Base-by-base conservation (phyloP, 2,888 invertebrate genomes). In the Caenorhabditis sp. region DNA sequence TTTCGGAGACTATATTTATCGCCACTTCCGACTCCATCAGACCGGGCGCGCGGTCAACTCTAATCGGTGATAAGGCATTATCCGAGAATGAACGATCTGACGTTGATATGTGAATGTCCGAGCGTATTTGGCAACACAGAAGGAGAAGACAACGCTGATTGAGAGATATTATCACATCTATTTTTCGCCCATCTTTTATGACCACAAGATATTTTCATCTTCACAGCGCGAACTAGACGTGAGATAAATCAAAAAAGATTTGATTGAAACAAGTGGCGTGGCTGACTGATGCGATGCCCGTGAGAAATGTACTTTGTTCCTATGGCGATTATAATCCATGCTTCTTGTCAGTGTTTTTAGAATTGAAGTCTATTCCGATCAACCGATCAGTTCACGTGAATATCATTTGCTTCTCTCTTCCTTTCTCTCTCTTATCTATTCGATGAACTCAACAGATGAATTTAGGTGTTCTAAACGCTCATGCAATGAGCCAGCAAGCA, bases 31-130 rank as follows among this genome's bases (percentile, higher is more conserved):
- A n/a, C n/a, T n/a, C n/a, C n/a, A n/a, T n/a, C n/a, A n/a, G n/a
- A n/a, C n/a, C n/a, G n/a, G n/a, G n/a, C 41, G 41, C 41, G 41
- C 41, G n/a, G 41, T 15, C 17, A n/a, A 41, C 15, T 41, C 41
- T 20, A 41, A 17, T 17, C 22, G 27, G 30, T 30, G 48, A 48
- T 48, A 26, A 27, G 3, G 9, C n/a, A n/a, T 4, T 46, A 30
- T 27, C 48, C 48, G 48, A 48, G 48, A 46, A 46, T 24, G 27
- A 30, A 15, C 15, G 9, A 30, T 27, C 8, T 15, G 48, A 27
- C 13, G 46, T 30, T 30, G 48, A 48, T 27, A 48, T n/a, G n/a
- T n/a, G n/a, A 30, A 48, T 48, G 8, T 9, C 11, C 2, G 2
- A 26, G 1, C 9, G 24, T 27, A 27, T 27, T 46, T 26, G 48